Evolutionary conservation across 2,797 vertebrate genomes (phyloP).

Genomic region (Myotis findleyi): DNA sequence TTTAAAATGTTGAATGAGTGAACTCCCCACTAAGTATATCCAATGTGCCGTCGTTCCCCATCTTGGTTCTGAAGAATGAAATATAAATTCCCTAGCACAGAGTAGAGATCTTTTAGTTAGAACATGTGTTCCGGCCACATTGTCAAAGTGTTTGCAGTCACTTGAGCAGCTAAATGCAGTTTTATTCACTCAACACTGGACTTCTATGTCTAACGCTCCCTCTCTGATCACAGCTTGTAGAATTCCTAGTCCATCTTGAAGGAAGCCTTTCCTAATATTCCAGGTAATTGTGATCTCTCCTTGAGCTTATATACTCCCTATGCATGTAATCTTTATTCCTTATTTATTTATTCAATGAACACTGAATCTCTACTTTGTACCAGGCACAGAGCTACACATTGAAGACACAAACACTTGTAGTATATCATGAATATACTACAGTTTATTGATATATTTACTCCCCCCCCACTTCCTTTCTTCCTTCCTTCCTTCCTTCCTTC

Average conservation of each 20-base stretch:
- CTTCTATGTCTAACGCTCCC: not conserved
- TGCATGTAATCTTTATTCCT: not conserved
- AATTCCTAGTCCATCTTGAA: not conserved
- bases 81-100: not conserved
- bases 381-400: not conserved
- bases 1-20: not conserved
- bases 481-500: too few species aligned
- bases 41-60: not conserved
- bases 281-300: not conserved
- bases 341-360: not conserved
- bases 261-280: not conserved
- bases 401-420: not conserved
- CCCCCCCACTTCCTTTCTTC: not conserved
- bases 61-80: slow-evolving; percentile 22
- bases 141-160: not conserved
- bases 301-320: not conserved
- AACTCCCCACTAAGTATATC: not conserved
- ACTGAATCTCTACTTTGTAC: not conserved
- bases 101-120: not conserved
- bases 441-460: not conserved
- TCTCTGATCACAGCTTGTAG: not conserved
- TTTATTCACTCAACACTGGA: not conserved
- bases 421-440: not conserved
- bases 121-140: not conserved
- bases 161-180: not conserved